Evolutionary conservation across 1,140 invertebrate species (phyloP), one percentile per base, ranked within the genome.

Genomic region (Orussus abietinus): DNA sequence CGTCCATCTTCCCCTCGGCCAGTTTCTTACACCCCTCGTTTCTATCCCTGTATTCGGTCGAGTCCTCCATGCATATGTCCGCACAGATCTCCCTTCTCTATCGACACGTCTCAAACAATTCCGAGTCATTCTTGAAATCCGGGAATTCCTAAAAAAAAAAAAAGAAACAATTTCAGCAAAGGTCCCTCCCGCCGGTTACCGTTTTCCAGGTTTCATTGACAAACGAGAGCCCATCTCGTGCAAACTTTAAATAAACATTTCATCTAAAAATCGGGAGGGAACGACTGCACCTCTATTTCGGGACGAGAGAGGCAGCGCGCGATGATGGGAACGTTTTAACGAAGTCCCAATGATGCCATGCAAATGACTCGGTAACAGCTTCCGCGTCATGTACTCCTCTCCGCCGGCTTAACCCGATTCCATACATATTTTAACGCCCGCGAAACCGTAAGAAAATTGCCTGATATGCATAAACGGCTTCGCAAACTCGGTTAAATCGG

Each of bases 341-440:
- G 54, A 62, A 62, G 62, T 62, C 56, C 53, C 45, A 32, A 37
- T 60, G 62, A 68, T 70, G 60, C 57, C 57, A 70, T 71, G 68
- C 66, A 70, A 73, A 71, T 73, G 51, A 55, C 57, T 65, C 53
- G 53, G 66, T 71, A 72, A 72, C 66, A 72, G 68, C 65, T 72
- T 71, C 69, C 66, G 60, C 53, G 59, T 19, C 35, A 51, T 53
- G 53, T 49, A 55, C 55, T 49, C 53, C 49, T 38, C 52, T 57
- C 57, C 59, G 57, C 49, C 44, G 54, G 64, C 61, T 71, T 70
- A 71, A 71, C 66, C 70, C 63, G 57, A 70, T 67, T 66, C 67
- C 57, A 72, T 72, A 71, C 68, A 72, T 72, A 72, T 72, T 72
- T 71, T 69, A 72, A 71, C 68, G 68, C 57, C 51, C 49, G 51